These are phyloP conservation scores for Lithophane socia DNA, from an alignment of 2,888 invertebrate genomes.

Conservation along the genomic window DNA sequence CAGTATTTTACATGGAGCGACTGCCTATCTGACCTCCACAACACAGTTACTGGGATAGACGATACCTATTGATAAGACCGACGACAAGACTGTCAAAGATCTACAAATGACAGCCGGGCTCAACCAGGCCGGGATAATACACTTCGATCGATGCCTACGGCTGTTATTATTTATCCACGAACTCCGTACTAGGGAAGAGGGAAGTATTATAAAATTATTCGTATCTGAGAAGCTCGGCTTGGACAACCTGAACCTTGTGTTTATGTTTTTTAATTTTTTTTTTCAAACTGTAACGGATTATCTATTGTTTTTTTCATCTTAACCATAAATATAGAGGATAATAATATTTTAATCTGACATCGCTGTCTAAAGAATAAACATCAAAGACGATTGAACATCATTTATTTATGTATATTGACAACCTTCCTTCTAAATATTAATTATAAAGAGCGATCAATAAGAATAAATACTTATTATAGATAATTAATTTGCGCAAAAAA, in stretches of 20 bases:
- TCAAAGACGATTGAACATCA: constrained; percentile 64
- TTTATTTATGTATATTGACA: constrained; percentile 70
- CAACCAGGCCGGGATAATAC: neutral
- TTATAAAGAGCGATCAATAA: constrained; percentile 67
- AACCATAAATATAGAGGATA: neutral
- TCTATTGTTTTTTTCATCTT: neutral
- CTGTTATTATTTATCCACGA: neutral
- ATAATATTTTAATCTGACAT: constrained; percentile 9
- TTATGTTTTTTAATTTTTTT: no score
- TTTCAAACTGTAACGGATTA: no score
- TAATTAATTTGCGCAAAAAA: constrained; percentile 64
- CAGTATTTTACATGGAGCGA: neutral
- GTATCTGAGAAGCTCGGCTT: neutral
- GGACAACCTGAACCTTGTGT: neutral
- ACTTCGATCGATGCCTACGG: neutral
- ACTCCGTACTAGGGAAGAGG: neutral
- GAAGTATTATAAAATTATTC: neutral
- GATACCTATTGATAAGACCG: neutral
- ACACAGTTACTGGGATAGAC: neutral
- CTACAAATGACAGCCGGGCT: neutral
- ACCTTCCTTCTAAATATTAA: constrained; percentile 68
- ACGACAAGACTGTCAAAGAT: neutral
- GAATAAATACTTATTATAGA: constrained; percentile 59
- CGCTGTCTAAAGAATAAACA: constrained; percentile 28
- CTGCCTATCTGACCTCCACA: neutral